Evolutionary conservation across 2,797 vertebrate species (phyloP).

Genomic region (Scolopax bukidnonensis): DNA sequence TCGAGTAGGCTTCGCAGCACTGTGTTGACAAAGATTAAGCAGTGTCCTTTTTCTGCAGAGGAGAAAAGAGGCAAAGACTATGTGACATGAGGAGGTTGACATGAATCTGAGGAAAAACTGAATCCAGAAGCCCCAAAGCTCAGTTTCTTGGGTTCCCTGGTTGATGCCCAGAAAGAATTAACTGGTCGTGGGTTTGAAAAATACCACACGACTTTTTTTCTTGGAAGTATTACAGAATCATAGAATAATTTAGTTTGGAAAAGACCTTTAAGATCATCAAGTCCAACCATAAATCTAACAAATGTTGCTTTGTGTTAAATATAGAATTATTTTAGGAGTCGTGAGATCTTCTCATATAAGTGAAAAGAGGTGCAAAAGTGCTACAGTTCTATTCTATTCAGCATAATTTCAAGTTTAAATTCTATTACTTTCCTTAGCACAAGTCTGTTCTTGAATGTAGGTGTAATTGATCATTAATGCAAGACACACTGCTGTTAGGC

Average conservation of each 20-base stretch:
- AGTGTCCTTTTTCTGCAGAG: background rate
- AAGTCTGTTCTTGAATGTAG: constrained; percentile 10
- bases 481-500: constrained; percentile 17
- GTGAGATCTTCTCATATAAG: background rate
- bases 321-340: background rate
- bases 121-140: background rate
- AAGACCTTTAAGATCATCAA: background rate
- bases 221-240: background rate
- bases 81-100: background rate
- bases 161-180: background rate
- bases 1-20: background rate
- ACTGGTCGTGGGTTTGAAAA: background rate
- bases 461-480: constrained; percentile 49
- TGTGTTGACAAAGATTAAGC: background rate
- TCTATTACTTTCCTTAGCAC: constrained; percentile 5
- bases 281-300: background rate
- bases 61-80: background rate
- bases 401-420: constrained; percentile 38
- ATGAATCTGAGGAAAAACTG: background rate
- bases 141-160: background rate
- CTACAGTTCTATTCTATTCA: background rate
- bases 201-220: background rate
- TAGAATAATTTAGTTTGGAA: background rate
- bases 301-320: background rate
- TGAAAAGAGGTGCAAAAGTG: constrained; percentile 8